Percentiles rank a stretch among this genome's conserved stretches.
Conservation (phyloP, 2,797 vertebrate species). For the Nothura maculosa region DNA sequence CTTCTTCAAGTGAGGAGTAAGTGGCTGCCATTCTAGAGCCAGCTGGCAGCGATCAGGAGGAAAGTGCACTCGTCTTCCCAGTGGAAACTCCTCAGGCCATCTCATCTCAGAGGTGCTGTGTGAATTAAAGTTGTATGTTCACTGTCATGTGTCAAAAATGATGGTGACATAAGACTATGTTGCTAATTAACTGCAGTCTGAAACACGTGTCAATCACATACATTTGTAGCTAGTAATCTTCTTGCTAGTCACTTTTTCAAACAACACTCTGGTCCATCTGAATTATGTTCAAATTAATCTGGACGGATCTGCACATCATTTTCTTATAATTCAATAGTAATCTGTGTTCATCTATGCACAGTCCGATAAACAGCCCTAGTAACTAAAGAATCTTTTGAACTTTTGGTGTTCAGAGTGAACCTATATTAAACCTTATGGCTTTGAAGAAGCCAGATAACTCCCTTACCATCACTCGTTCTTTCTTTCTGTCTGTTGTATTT, state of each 20-base stretch:
- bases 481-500: background rate
- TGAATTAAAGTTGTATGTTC: constrained; percentile 55
- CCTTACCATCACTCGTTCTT: background rate
- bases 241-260: constrained; percentile 61
- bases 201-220: constrained; percentile 70
- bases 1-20: constrained; percentile 30
- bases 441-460: background rate
- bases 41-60: constrained; percentile 61
- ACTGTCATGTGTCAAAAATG: background rate
- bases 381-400: background rate
- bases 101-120: constrained; percentile 43
- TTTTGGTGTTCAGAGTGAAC: background rate
- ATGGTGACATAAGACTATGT: constrained; percentile 51
- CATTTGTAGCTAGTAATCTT: constrained; percentile 52
- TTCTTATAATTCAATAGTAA: background rate
- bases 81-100: constrained; percentile 17
- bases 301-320: constrained; percentile 57
- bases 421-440: background rate
- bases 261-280: constrained; percentile 50
- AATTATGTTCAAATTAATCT: constrained; percentile 67
- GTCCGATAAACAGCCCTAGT: background rate
- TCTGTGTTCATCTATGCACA: background rate
- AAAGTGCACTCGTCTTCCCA: background rate
- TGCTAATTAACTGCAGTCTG: constrained; percentile 71
- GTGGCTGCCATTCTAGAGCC: constrained; percentile 14